A percentile compares a stretch with the other conserved stretches of the same genome.
phyloP scores from a whole-genome alignment of 2,113 vertebrate species.

The Chunga burmeisteri region DNA sequence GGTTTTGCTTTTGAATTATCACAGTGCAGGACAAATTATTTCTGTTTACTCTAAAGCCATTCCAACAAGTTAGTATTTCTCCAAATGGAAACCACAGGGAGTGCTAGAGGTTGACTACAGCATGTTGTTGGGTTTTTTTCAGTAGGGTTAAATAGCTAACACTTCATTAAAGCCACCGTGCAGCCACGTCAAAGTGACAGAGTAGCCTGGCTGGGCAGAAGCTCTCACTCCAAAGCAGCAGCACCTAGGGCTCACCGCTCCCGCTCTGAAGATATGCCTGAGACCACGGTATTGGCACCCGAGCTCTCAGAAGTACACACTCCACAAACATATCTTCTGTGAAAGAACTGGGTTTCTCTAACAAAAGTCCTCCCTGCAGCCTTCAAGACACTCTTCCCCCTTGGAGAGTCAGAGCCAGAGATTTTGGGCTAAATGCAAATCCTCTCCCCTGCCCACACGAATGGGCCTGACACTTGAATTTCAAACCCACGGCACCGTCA shows the following conservation, averaged over 20 bases:
- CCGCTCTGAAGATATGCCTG: neutral
- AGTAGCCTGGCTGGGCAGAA: neutral
- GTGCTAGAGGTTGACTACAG: neutral
- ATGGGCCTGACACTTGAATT: neutral
- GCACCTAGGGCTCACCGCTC: neutral
- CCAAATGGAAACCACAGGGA: neutral
- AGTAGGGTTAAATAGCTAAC: neutral
- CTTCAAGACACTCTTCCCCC: neutral
- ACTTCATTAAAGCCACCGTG: neutral
- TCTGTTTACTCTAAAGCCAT: neutral
- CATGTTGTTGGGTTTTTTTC: neutral
- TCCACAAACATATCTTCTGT: neutral
- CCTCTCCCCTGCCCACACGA: neutral
- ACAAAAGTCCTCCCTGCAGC: neutral
- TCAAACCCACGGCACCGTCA: neutral
- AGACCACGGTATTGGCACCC: neutral
- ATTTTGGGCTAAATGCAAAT: neutral
- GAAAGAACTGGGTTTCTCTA: neutral
- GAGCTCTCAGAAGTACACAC: neutral
- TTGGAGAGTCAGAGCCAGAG: neutral
- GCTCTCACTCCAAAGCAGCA: neutral
- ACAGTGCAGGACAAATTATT: neutral
- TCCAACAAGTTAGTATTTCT: neutral
- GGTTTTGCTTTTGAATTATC: neutral
- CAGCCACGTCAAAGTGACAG: neutral